Evolutionary conservation across 2,113 vertebrate species (phyloP), one percentile per base, ranked within the genome.

Genomic region (Smithornis capensis): DNA sequence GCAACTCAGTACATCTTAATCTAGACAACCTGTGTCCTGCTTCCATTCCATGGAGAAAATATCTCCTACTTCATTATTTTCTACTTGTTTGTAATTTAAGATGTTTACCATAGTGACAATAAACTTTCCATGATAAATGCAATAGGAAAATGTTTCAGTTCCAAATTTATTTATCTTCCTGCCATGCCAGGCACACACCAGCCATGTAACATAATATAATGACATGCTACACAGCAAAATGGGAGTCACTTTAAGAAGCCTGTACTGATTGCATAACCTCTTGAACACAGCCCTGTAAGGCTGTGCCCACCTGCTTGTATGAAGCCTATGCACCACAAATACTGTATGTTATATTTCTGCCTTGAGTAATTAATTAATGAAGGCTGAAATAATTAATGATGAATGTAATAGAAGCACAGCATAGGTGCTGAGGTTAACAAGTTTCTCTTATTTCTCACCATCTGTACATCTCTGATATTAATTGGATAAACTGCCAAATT

Each of bases 301-400:
- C 57, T 37, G 37, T 86, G 57, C 42, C 91, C 77, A 52, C 83
- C 70, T 93, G 81, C 85, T 94, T 95, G 25, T 83, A 88, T 74
- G 53, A 89, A 96, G 92, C 35, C 73, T 62, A 85, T 0, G 9
- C 91, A 59, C 83, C 89, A 74, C 75, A 97, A 97, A 97, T 89
- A 37, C 69, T 82, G 50, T 25, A 97, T 10, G 17, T 89, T 95
- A 95, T 95, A 90, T 95, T 98, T 98, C 96, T 98, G 91, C 94
- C 94, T 97, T 38, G 4, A 80, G 84, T 98, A 92, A 98, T 80
- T 98, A 97, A 98, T 98, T 98, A 96, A 98, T 98, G 97, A 98
- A 93, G 95, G 65, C 59, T 87, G 97, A 97, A 98, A 98, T 98
- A 98, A 98, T 98, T 98, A 88, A 98, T 98, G 97, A 95, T 93